These are phyloP conservation scores for Amblyteles armatorius DNA, from an alignment of 2,888 invertebrate genomes.

Conservation along the genomic window DNA sequence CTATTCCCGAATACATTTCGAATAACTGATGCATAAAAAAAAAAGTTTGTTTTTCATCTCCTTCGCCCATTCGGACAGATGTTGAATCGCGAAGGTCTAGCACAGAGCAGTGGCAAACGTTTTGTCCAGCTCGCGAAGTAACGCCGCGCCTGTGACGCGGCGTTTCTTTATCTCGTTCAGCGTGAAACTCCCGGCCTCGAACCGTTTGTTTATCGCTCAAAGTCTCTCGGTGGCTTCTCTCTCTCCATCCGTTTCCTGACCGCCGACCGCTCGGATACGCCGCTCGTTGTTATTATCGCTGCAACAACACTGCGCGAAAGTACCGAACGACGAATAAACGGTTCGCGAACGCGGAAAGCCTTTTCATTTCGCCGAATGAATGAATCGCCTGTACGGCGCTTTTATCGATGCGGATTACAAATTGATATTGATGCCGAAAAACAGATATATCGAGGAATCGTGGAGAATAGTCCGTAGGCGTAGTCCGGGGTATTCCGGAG, in stretches of 20 bases:
- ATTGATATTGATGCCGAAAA: slow-evolving; percentile 46
- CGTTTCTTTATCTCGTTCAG: slow-evolving; percentile 56
- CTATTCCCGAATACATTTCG: neutral
- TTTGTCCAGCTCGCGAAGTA: neutral
- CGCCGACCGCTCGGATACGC: slow-evolving; percentile 26
- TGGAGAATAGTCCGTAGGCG: slow-evolving; percentile 16
- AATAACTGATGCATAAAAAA: neutral
- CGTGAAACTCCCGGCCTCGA: slow-evolving; percentile 38
- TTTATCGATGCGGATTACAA: slow-evolving; percentile 9
- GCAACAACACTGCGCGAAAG: slow-evolving; percentile 6
- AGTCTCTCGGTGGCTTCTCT: slow-evolving; percentile 49
- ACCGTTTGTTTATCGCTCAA: slow-evolving; percentile 64
- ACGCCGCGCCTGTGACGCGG: slow-evolving; percentile 3
- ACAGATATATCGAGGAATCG: slow-evolving; percentile 33
- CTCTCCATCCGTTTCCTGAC: slow-evolving; percentile 67
- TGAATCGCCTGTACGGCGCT: neutral
- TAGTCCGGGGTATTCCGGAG: slow-evolving; percentile 24
- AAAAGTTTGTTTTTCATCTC: neutral
- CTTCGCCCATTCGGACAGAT: neutral
- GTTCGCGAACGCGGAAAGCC: slow-evolving; percentile 3
- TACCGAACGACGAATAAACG: slow-evolving; percentile 6
- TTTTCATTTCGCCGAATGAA: slow-evolving; percentile 19
- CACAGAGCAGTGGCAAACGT: neutral
- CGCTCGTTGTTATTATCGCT: slow-evolving; percentile 1
- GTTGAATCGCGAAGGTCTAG: neutral